Conservation (phyloP, 1,140 invertebrate genomes). For the Lordiphosa mommai region DNA sequence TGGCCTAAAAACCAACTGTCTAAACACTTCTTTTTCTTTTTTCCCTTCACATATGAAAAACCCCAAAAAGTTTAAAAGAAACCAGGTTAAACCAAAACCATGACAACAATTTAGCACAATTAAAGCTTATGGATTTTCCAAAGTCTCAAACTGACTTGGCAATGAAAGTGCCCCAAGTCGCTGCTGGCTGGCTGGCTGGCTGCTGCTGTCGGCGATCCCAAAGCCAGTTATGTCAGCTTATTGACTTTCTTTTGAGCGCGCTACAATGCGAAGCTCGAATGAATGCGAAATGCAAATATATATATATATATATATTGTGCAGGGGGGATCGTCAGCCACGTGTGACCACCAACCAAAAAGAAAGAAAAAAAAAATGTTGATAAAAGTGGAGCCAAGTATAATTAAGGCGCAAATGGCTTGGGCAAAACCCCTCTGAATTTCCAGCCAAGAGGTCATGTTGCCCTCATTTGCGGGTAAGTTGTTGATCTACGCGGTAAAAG, state of each 20-base stretch:
- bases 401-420: constrained; percentile 20
- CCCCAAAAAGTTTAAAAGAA: constrained; percentile 26
- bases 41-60: constrained; percentile 44
- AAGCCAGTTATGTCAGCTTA: constrained; percentile 62
- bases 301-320: not conserved
- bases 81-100: constrained; percentile 22
- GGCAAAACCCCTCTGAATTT: constrained; percentile 12
- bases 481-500: not conserved
- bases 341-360: constrained; percentile 21
- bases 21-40: constrained; percentile 30
- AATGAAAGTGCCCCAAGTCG: constrained; percentile 26
- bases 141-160: not conserved
- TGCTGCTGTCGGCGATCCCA: not conserved
- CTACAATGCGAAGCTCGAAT: constrained; percentile 14
- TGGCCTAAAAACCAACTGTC: constrained; percentile 44
- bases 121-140: constrained; percentile 63
- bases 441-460: constrained; percentile 26
- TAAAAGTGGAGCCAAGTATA: constrained; percentile 4
- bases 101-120: constrained; percentile 59
- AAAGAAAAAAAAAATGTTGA: constrained; percentile 4
- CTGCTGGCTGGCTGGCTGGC: too few species aligned
- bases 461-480: constrained; percentile 5
- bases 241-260: constrained; percentile 65
- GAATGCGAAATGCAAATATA: constrained; percentile 62
- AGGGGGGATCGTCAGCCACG: constrained; percentile 39